Evolutionary conservation across 2,113 vertebrate genomes (phyloP), one percentile per base, ranked within the genome.

Genomic region (Sigmodon hispidus): DNA sequence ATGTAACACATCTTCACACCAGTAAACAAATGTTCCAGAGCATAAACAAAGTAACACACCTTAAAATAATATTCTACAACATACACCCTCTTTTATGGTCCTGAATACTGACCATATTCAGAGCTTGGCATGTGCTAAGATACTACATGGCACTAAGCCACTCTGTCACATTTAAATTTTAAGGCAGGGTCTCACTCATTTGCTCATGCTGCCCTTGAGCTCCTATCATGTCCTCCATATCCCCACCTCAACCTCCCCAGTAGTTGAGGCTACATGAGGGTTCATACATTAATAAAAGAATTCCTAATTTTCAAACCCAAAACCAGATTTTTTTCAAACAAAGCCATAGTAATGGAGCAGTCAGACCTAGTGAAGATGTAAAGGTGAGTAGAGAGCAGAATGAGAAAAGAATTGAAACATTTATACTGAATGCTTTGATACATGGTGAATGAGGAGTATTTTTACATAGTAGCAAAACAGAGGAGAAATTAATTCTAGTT

Each of bases 281-380:
- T 1, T 24, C n/a, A 17, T 15, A 17, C 36, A 70, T 40, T 55
- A 89, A 80, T 67, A 6, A 15, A 57, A 40, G 1, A 21, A n/a
- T 87, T 95, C 13, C 73, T 67, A 93, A 50, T 75, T 93, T 61
- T 15, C 40, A 3, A 90, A 89, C 61, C 84, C 55, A 84, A 40
- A 85, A 89, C 26, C 15, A 83, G 40, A 61, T 69, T 17, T 57
- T 70, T 63, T 12, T 63, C 40, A 92, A 91, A 87, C 31, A 31
- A 5, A 90, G 52, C 65, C 52, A 55, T 24, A 89, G 50, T 69
- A 19, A 95, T 13, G 24, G 24, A 57, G 40, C n/a, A 59, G 10
- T 76, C 72, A 83, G 72, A 45, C 55, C 83, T 4, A 21, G 40
- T 65, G 31, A 91, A 67, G 4, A 65, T 16, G 45, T 24, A 79